These are phyloP conservation scores for Hydropsyche betteni DNA, from an alignment of 2,888 invertebrate genomes.

Conservation along the genomic window DNA sequence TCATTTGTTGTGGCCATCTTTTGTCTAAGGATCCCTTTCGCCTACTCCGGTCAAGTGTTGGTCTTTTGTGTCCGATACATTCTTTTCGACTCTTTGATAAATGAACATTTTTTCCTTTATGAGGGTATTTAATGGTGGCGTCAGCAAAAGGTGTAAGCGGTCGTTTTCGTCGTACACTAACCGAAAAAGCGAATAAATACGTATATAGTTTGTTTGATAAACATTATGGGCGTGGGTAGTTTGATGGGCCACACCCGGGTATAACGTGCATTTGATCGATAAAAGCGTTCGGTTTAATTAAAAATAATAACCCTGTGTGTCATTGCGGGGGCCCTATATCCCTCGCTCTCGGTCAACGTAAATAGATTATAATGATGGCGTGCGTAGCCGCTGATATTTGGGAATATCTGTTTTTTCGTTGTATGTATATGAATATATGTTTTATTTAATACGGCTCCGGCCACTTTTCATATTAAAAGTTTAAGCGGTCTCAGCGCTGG, in stretches of 20 bases:
- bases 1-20: slow-evolving; percentile 45
- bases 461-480: slow-evolving; percentile 40
- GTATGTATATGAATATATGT: neutral
- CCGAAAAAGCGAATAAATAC: neutral
- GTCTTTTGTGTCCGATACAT: slow-evolving; percentile 40
- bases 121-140: slow-evolving; percentile 26
- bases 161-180: neutral
- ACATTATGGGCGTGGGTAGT: slow-evolving; percentile 30
- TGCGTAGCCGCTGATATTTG: slow-evolving; percentile 13
- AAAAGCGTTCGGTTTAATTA: slow-evolving; percentile 37
- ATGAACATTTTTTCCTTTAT: slow-evolving; percentile 38
- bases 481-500: neutral
- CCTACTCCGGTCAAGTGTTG: slow-evolving; percentile 43
- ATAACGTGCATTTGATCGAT: slow-evolving; percentile 41
- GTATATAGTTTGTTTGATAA: slow-evolving; percentile 34
- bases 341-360: slow-evolving; percentile 1
- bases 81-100: slow-evolving; percentile 37
- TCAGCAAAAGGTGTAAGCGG: neutral
- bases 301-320: slow-evolving; percentile 40
- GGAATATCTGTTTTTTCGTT: neutral
- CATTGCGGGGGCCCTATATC: slow-evolving; percentile 28
- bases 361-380: slow-evolving; percentile 39
- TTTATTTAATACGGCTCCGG: slow-evolving; percentile 6
- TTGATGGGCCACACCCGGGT: slow-evolving; percentile 30
- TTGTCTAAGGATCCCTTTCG: slow-evolving; percentile 41